Percentiles rank a stretch among this genome's conserved stretches.
phyloP scores from a whole-genome alignment of 37 sponge, comb jelly and placozoan genomes.

The Eunapius fragilis region DNA sequence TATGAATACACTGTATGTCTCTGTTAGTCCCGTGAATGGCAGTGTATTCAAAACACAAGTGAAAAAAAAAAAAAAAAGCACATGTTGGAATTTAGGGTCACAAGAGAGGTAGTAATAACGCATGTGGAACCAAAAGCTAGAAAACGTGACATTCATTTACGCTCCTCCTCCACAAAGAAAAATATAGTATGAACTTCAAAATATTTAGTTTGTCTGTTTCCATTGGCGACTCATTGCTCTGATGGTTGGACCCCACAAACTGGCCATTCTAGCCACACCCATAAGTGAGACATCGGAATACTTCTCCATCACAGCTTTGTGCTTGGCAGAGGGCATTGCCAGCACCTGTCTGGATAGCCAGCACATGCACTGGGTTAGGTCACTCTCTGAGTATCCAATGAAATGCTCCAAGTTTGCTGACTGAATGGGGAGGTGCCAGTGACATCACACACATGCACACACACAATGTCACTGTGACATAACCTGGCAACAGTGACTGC shows the following conservation, averaged over 20 bases:
- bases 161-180: neutral
- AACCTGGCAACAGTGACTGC: too few relatives aligned
- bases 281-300: conserved; percentile 68
- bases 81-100: too few relatives aligned
- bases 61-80: too few relatives aligned
- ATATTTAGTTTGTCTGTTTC: neutral
- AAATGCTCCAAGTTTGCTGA: conserved; percentile 36
- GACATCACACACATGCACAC: too few relatives aligned
- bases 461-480: too few relatives aligned
- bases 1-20: too few relatives aligned
- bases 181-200: neutral
- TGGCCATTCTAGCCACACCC: conserved; percentile 38
- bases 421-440: neutral
- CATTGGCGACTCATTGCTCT: neutral
- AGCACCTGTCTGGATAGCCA: conserved; percentile 53
- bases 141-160: neutral
- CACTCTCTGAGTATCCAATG: conserved; percentile 52
- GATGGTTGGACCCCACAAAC: neutral
- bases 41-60: too few relatives aligned
- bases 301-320: conserved; percentile 77
- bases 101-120: too few relatives aligned
- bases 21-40: too few relatives aligned
- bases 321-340: conserved; percentile 39
- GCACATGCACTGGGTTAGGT: conserved; percentile 34
- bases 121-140: too few relatives aligned